Evolutionary conservation across 2,888 invertebrate species (phyloP).

Genomic region (Aelia acuminata): DNA sequence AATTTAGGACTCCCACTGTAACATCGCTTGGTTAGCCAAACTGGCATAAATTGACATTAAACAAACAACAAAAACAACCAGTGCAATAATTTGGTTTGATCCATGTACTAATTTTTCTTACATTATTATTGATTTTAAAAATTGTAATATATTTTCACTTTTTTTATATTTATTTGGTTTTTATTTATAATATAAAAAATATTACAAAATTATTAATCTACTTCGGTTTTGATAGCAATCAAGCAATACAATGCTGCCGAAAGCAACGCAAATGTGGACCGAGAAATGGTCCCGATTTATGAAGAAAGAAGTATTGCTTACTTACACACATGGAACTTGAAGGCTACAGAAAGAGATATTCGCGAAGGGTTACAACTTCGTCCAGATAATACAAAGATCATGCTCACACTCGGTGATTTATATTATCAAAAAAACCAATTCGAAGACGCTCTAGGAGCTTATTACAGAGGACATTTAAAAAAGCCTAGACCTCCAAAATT

Average conservation of each 20-base stretch:
- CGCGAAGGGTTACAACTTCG: constrained; percentile 21
- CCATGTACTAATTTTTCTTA: too few species aligned
- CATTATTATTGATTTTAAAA: too few species aligned
- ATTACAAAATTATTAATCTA: too few species aligned
- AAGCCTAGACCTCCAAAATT: constrained; percentile 54
- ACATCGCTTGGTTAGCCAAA: too few species aligned
- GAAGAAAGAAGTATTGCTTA: constrained; percentile 35
- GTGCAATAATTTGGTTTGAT: too few species aligned
- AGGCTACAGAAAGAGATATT: constrained; percentile 38
- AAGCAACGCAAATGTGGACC: constrained; percentile 48
- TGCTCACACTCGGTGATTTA: constrained; percentile 38
- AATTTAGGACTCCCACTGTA: too few species aligned
- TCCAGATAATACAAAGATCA: background rate
- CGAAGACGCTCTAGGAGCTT: constrained; percentile 50
- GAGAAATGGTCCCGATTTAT: constrained; percentile 51
- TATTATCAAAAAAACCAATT: constrained; percentile 48
- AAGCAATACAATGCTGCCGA: constrained; percentile 38
- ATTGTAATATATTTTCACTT: too few species aligned
- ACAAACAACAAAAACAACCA: too few species aligned
- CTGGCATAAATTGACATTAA: too few species aligned
- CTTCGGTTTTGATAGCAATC: constrained; percentile 22
- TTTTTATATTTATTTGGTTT: too few species aligned
- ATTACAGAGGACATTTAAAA: constrained; percentile 44
- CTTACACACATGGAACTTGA: constrained; percentile 37
- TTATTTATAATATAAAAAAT: too few species aligned